phyloP scores from a whole-genome alignment of 2,888 invertebrate species.

The Andrena flavipes region DNA sequence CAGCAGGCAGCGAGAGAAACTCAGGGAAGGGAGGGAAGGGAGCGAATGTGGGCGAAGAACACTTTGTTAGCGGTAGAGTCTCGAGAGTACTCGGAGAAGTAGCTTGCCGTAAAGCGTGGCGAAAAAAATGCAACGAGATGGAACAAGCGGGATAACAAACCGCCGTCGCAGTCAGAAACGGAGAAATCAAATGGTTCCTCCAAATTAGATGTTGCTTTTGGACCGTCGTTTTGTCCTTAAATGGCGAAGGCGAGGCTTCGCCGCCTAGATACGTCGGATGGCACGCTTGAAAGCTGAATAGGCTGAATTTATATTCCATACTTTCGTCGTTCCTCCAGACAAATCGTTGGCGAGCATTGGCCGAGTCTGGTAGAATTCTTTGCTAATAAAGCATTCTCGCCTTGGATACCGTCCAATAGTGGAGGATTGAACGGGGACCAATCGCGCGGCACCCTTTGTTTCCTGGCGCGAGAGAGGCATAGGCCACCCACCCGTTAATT shows the following conservation, averaged over 20 bases:
- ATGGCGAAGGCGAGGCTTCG: no score
- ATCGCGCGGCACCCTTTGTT: background rate
- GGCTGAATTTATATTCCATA: no score
- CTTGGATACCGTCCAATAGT: slow-evolving; percentile 38
- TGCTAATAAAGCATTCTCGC: slow-evolving; percentile 36
- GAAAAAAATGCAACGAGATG: slow-evolving; percentile 51
- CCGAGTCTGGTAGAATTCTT: slow-evolving; percentile 22
- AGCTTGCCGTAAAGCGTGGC: slow-evolving; percentile 56
- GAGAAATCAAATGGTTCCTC: background rate
- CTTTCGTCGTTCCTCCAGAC: background rate
- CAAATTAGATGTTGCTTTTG: no score
- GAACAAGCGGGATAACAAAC: slow-evolving; percentile 30
- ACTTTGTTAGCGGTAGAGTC: slow-evolving; percentile 68
- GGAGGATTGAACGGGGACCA: slow-evolving; percentile 20
- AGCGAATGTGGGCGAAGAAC: slow-evolving; percentile 55
- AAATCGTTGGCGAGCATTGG: background rate
- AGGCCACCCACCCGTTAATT: slow-evolving; percentile 25
- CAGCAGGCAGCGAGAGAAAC: background rate
- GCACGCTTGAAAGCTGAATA: no score
- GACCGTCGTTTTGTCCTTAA: no score
- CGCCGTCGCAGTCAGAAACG: background rate
- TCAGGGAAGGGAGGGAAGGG: background rate
- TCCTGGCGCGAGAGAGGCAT: slow-evolving; percentile 7
- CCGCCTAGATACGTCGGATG: no score
- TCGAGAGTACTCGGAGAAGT: slow-evolving; percentile 62